Percentiles rank a stretch among this genome's conserved stretches.
These are phyloP conservation scores for Xerus inauris DNA, from an alignment of 2,113 vertebrate species.

Conservation along the genomic window DNA sequence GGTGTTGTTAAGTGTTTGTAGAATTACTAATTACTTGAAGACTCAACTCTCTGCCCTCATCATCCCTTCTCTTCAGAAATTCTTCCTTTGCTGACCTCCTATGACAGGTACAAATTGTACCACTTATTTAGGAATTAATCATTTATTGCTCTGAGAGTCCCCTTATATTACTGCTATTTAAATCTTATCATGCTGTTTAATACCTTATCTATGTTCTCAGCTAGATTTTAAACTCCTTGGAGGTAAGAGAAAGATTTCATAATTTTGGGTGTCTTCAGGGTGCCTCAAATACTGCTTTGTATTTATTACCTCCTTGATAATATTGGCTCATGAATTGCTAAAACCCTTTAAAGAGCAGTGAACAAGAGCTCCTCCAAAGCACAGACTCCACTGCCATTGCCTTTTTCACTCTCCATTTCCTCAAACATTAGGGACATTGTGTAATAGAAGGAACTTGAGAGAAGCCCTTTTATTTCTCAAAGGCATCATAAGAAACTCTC, in stretches of 20 bases:
- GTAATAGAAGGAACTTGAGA: constrained; percentile 29
- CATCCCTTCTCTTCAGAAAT: neutral
- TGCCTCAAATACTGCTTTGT: constrained; percentile 13
- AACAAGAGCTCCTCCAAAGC: constrained; percentile 35
- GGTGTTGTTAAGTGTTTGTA: neutral
- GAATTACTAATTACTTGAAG: constrained; percentile 22
- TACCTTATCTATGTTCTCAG: neutral
- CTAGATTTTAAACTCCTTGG: constrained; percentile 17
- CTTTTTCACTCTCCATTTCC: constrained; percentile 56
- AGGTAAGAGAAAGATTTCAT: neutral
- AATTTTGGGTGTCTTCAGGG: constrained; percentile 24
- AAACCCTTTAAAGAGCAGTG: constrained; percentile 19
- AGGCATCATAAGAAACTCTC: constrained; percentile 38
- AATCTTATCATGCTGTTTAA: neutral
- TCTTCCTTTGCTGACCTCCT: constrained; percentile 7
- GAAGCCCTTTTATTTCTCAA: constrained; percentile 53
- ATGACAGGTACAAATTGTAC: neutral
- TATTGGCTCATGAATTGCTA: constrained; percentile 31
- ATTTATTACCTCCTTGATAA: constrained; percentile 44
- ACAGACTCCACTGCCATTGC: neutral
- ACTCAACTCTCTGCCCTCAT: neutral
- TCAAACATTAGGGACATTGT: constrained; percentile 1
- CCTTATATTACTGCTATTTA: neutral
- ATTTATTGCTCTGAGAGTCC: neutral
- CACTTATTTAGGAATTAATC: neutral